These are phyloP conservation scores for Lontra canadensis DNA, from an alignment of 2,113 vertebrate species.

Conservation along the genomic window DNA sequence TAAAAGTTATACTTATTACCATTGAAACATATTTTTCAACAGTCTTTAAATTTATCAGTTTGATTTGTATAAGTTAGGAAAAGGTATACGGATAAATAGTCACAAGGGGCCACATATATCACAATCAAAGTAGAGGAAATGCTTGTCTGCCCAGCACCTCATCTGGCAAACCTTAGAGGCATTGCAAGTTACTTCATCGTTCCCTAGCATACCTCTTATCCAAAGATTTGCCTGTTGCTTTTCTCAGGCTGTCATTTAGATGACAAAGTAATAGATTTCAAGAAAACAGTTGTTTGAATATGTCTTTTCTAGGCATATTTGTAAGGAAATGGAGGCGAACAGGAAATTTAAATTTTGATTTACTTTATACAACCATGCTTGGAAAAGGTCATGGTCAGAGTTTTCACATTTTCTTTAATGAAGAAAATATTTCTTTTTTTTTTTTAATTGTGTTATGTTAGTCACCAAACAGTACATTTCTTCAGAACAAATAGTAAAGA, in stretches of 20 bases:
- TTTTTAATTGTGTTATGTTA: no score
- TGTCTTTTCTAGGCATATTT: not conserved
- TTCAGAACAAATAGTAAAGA: not conserved
- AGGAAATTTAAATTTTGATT: not conserved
- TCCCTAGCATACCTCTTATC: not conserved
- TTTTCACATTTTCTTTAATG: not conserved
- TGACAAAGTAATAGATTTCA: not conserved
- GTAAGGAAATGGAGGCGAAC: not conserved
- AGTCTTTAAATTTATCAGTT: not conserved
- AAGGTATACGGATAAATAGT: not conserved
- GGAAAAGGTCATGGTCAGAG: not conserved
- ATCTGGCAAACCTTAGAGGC: not conserved
- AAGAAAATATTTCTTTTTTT: not conserved
- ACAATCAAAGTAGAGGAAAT: not conserved
- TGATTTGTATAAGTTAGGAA: not conserved
- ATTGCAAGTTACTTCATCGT: not conserved
- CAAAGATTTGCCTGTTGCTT: not conserved
- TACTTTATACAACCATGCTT: not conserved
- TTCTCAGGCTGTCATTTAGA: not conserved
- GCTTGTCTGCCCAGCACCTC: accelerated
- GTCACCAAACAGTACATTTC: not conserved
- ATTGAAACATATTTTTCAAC: not conserved
- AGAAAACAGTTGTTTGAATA: not conserved
- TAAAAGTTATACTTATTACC: not conserved
- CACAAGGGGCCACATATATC: not conserved